phyloP scores from a whole-genome alignment of 2,888 invertebrate genomes.

The Xanthia icteritia region DNA sequence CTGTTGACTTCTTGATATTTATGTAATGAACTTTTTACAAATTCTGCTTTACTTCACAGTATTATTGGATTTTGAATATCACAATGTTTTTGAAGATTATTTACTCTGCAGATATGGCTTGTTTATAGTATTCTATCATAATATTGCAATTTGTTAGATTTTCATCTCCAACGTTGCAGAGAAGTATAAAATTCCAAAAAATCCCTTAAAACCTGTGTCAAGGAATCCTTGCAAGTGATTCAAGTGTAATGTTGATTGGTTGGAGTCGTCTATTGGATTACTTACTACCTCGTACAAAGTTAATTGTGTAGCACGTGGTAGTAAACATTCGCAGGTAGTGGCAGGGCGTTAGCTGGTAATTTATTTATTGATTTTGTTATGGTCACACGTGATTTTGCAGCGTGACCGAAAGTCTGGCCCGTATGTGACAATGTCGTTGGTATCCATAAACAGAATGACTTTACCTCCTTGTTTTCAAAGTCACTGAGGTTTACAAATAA shows the following conservation, averaged over 20 bases:
- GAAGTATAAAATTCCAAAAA: slow-evolving; percentile 33
- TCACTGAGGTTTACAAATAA: slow-evolving; percentile 20
- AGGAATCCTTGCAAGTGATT: slow-evolving; percentile 80
- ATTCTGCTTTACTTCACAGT: not conserved
- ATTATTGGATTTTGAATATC: slow-evolving; percentile 20
- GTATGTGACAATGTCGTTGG: not conserved
- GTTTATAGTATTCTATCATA: not conserved
- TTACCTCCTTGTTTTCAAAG: slow-evolving; percentile 12
- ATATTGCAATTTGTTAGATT: slow-evolving; percentile 7
- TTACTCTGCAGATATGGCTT: not conserved
- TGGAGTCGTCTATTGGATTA: slow-evolving; percentile 83
- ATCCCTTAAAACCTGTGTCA: slow-evolving; percentile 72
- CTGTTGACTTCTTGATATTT: slow-evolving; percentile 25
- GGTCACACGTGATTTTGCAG: slow-evolving; percentile 23
- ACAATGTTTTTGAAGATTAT: not conserved
- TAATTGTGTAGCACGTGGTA: slow-evolving; percentile 61
- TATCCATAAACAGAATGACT: not conserved
- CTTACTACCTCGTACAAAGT: slow-evolving; percentile 64
- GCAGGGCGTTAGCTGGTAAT: slow-evolving; percentile 13
- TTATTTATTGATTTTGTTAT: slow-evolving; percentile 50
- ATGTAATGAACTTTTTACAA: slow-evolving; percentile 1
- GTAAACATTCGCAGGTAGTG: slow-evolving; percentile 29
- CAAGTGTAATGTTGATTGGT: slow-evolving; percentile 73
- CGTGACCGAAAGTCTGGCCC: slow-evolving; percentile 37
- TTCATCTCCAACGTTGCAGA: slow-evolving; percentile 7